Evolutionary conservation across 2,888 invertebrate species (phyloP), one percentile per base, ranked within the genome.

Genomic region (Frankliniella fusca): DNA sequence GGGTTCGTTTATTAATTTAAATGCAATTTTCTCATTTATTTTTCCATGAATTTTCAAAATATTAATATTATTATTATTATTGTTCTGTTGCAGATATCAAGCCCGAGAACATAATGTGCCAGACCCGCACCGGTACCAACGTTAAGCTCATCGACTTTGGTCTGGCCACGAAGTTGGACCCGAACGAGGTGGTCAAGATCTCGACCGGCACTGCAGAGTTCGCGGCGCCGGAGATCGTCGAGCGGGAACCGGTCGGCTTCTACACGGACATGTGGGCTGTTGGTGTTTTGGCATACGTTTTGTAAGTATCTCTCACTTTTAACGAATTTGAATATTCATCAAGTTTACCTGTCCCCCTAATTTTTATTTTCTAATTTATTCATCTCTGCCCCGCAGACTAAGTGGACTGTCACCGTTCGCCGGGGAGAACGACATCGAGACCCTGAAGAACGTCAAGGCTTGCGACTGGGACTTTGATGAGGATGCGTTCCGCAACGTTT

Each of bases 211-310:
- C 99, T 0, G 99, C 99, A 0, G 99, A 99, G 89, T 99, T 99
- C 89, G 99, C 99, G 1, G 98, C 99, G 79, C 99, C 99, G 0
- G 99, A 99, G 91, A 98, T 99, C 84, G 99, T 98, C 0, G 98
- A 99, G 87, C 92, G 98, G 23, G 98, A 99, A 88, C 97, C 99
- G 0, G 99, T 99, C 84, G 99, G 99, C 82, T 99, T 99, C 91
- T 99, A 99, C 90, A 99, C 99, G 0, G 99, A 99, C 88, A 99
- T 99, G 99, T 99, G 99, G 99, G 98, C 99, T 61, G 95, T 98
- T 54, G 99, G 99, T 86, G 99, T 99, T 1, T 91, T 99, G n/a
- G 94, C 96, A 23, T 99, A 99, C 88, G 98, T 99, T 76, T 90
- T 99, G 94, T 97, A 90, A 95, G 96, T 93, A 61, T 80, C 20